A percentile compares a stretch with the other conserved stretches of the same genome.
Evolutionary conservation across 2,113 vertebrate species (phyloP).

Genomic region (Ornithorhynchus anatinus): DNA sequence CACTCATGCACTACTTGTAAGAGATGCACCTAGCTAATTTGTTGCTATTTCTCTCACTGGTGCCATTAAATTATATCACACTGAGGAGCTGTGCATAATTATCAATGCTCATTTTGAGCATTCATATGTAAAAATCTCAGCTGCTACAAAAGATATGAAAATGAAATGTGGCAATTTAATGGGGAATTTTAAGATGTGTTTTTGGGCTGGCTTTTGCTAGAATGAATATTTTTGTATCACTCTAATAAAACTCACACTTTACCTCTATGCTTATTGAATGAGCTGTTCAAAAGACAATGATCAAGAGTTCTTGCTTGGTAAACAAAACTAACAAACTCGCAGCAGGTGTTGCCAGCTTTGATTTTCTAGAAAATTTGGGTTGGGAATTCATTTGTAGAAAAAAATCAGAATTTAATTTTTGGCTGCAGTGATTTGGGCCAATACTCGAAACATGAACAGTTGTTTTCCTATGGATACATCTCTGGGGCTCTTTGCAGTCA

Average conservation of each 20-base stretch:
- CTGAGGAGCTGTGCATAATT: not conserved
- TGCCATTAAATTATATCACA: not conserved
- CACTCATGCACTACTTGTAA: too few relatives aligned
- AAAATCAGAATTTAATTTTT: not conserved
- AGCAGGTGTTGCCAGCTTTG: not conserved
- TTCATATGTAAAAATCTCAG: not conserved
- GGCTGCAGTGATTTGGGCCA: not conserved
- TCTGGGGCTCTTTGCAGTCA: not conserved
- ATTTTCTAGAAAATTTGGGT: not conserved
- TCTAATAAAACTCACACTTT: slow-evolving; percentile 19
- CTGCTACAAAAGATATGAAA: not conserved
- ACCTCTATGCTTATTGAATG: not conserved
- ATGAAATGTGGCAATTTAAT: not conserved
- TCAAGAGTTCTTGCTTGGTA: slow-evolving; percentile 5
- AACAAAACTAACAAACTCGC: slow-evolving; percentile 12
- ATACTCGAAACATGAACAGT: not conserved
- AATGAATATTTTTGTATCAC: slow-evolving; percentile 12
- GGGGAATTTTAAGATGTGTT: slow-evolving; percentile 10
- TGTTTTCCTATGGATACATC: not conserved
- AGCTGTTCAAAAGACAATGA: slow-evolving; percentile 18
- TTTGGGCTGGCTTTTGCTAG: slow-evolving; percentile 16
- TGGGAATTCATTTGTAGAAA: not conserved
- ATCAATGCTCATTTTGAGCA: not conserved
- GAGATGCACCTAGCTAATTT: not conserved
- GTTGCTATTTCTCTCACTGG: not conserved